Evolutionary conservation across 2,888 invertebrate genomes (phyloP).

Genomic region (Drosophila longiperda): DNA sequence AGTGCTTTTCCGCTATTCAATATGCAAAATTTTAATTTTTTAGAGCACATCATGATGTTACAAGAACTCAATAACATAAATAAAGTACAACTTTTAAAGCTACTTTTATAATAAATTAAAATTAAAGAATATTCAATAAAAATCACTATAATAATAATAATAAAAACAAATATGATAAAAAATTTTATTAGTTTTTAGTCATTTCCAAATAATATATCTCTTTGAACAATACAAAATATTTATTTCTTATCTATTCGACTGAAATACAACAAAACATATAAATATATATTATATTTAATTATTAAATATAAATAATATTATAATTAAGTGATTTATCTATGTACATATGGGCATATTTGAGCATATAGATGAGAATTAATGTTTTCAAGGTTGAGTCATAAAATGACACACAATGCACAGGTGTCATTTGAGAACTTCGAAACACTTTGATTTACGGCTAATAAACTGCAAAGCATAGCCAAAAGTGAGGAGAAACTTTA

Average conservation of each 20-base stretch:
- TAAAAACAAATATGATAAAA: not conserved
- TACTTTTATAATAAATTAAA: not conserved
- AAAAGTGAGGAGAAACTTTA: conserved; percentile 60
- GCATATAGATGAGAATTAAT: conserved; percentile 8
- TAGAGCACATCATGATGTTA: conserved; percentile 67
- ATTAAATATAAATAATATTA: not conserved
- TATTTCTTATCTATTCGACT: not conserved
- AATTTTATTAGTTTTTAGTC: not conserved
- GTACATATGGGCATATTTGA: conserved; percentile 1
- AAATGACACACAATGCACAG: conserved; percentile 59
- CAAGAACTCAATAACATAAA: not conserved
- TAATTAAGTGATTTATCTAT: not conserved
- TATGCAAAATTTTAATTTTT: conserved; percentile 51
- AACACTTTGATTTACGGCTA: conserved; percentile 69
- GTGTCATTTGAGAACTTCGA: conserved; percentile 52
- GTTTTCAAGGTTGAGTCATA: conserved; percentile 48
- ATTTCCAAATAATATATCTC: not conserved
- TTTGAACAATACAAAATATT: not conserved
- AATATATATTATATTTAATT: not conserved
- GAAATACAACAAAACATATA: not conserved
- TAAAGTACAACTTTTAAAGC: no score
- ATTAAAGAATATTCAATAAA: not conserved
- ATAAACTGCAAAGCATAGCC: conserved; percentile 73
- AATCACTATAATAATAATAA: no score
- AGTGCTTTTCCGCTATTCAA: conserved; percentile 1